phyloP scores from a whole-genome alignment of 2,888 invertebrate genomes.

The Ferdinandea cuprea region DNA sequence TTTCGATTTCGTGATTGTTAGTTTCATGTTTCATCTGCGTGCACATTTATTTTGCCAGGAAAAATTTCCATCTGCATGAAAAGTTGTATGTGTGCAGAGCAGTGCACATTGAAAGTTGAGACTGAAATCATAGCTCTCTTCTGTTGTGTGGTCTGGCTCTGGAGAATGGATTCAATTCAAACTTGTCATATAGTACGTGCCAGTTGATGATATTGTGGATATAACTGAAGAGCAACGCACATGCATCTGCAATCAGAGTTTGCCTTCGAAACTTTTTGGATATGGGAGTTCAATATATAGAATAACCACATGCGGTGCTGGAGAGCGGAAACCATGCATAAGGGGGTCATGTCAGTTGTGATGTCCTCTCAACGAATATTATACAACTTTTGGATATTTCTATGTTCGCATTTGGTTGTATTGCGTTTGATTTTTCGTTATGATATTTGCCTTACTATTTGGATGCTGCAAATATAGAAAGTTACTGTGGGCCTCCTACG shows the following conservation, averaged over 20 bases:
- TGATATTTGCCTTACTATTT: too few relatives aligned
- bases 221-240: slow-evolving; percentile 33
- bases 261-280: slow-evolving; percentile 47
- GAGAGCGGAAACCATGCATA: slow-evolving; percentile 17
- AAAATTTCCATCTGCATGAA: slow-evolving; percentile 21
- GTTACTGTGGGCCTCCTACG: too few relatives aligned
- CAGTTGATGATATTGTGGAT: slow-evolving; percentile 32
- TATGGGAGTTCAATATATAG: slow-evolving; percentile 32
- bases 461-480: too few relatives aligned
- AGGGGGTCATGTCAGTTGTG: slow-evolving; percentile 31
- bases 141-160: slow-evolving; percentile 12
- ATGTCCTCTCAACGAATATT: slow-evolving; percentile 34
- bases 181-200: slow-evolving; percentile 69
- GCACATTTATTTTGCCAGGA: slow-evolving; percentile 56
- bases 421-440: too few relatives aligned
- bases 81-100: not conserved
- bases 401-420: not conserved
- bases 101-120: slow-evolving; percentile 26
- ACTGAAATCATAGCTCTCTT: slow-evolving; percentile 26
- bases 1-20: slow-evolving; percentile 69
- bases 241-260: slow-evolving; percentile 62
- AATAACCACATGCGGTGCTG: not conserved
- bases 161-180: slow-evolving; percentile 62
- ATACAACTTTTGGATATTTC: slow-evolving; percentile 17
- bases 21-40: slow-evolving; percentile 68